Evolutionary conservation across 2,113 vertebrate genomes (phyloP), one percentile per base, ranked within the genome.

Genomic region (Turdus rufiventris): DNA sequence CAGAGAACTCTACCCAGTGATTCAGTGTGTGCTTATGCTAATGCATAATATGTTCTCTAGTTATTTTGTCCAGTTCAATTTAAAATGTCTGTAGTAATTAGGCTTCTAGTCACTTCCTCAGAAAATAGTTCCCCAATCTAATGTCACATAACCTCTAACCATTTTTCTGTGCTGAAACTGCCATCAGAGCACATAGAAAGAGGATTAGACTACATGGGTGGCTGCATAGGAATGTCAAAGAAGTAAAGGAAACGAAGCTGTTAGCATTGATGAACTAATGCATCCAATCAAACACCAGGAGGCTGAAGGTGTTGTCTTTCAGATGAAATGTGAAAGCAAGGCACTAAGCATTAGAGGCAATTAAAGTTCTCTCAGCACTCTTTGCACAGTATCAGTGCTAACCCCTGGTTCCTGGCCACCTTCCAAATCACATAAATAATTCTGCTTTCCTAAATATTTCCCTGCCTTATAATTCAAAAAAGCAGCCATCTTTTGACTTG

Each of bases 381-480:
- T 89, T 79, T 74, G 67, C 89, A 81, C 51, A 77, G 68, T 72
- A 85, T 47, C 56, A 83, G 36, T 72, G 53, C 89, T 93, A 97
- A 91, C 81, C 38, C 70, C 67, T 87, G 48, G 61, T 63, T 93
- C 42, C 87, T 96, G 94, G 91, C 38, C 42, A 68, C 29, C 19
- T 88, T 93, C 86, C 94, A 95, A 90, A 92, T 83, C 75, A 91
- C 83, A 70, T 94, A 95, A 96, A 91, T 96, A 94, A 95, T 89
- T 91, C 78, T 67, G 31, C 54, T 90, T 91, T 94, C 85, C 87
- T 92, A 95, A 96, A 93, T 91, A 95, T 94, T 96, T 93, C 79
- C 56, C 60, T 85, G 43, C 43, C 48, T 42, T 93, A 28, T 89
- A 57, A 86, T 85, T 95, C 87, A 87, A 63, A 96, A 93, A 88